Evolutionary conservation across 2,888 invertebrate genomes (phyloP).

Genomic region (Zygothrica quintamaculata): DNA sequence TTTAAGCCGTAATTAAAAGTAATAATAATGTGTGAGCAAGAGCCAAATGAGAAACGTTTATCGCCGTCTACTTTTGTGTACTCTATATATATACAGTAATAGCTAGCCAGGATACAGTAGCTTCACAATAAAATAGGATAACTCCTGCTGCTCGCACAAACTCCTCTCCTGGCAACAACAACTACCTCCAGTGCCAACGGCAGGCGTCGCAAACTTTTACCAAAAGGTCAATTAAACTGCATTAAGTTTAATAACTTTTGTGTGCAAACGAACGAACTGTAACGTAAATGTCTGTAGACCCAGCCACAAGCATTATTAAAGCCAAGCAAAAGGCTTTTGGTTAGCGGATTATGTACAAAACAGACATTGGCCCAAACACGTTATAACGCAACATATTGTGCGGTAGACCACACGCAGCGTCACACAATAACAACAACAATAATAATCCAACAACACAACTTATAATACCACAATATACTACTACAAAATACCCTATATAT

Average conservation of each 20-base stretch:
- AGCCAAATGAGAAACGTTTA: slow-evolving; percentile 34
- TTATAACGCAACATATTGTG: slow-evolving; percentile 71
- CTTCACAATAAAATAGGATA: slow-evolving; percentile 12
- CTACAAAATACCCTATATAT: slow-evolving; percentile 15
- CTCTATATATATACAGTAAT: slow-evolving; percentile 47
- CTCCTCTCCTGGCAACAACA: slow-evolving; percentile 14
- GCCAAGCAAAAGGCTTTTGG: slow-evolving; percentile 55
- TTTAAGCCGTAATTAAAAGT: slow-evolving; percentile 79
- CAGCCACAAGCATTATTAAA: slow-evolving; percentile 53
- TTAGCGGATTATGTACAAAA: slow-evolving; percentile 72
- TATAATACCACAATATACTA: background rate
- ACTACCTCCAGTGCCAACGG: slow-evolving; percentile 49
- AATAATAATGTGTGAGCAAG: slow-evolving; percentile 70
- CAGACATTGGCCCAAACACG: slow-evolving; percentile 51
- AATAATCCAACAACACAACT: background rate
- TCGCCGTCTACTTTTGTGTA: slow-evolving; percentile 10
- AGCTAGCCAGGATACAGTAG: slow-evolving; percentile 65
- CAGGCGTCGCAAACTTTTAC: slow-evolving; percentile 76
- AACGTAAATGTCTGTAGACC: slow-evolving; percentile 56
- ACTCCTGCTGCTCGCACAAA: slow-evolving; percentile 21
- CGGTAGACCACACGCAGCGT: slow-evolving; percentile 74
- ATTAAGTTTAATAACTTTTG: slow-evolving; percentile 80
- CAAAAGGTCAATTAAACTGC: slow-evolving; percentile 79
- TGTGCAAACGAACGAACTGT: slow-evolving; percentile 56
- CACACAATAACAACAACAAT: slow-evolving; percentile 41